A percentile compares a stretch with the other conserved stretches of the same genome.
phyloP scores from a whole-genome alignment of 2,888 invertebrate species.

The Ceramica pisi region DNA sequence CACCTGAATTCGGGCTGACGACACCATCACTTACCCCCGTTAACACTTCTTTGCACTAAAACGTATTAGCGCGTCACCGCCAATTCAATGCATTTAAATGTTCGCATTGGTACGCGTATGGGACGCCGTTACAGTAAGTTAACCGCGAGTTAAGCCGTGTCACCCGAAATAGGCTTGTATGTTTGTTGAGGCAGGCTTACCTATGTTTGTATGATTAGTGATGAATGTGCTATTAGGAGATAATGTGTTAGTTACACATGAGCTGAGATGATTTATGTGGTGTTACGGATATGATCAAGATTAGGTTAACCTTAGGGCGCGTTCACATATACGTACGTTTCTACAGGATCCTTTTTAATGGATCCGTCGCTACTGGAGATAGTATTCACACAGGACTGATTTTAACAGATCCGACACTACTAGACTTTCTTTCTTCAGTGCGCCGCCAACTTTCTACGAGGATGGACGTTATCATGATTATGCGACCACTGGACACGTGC shows the following conservation, averaged over 20 bases:
- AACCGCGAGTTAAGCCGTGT: conserved; percentile 53
- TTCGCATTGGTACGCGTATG: conserved; percentile 64
- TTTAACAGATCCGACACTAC: no score
- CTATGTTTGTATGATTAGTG: conserved; percentile 34
- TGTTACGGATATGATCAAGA: not conserved
- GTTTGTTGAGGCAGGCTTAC: conserved; percentile 29
- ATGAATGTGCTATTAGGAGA: conserved; percentile 9
- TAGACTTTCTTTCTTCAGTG: no score
- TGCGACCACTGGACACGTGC: no score
- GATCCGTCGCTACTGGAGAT: no score
- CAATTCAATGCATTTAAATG: conserved; percentile 75
- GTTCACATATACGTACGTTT: no score
- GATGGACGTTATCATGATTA: no score
- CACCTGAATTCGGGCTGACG: not conserved
- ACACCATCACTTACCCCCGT: conserved; percentile 13
- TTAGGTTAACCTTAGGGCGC: not conserved
- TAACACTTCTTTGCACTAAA: conserved; percentile 20
- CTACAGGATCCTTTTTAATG: no score
- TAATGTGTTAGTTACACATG: not conserved
- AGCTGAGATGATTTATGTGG: not conserved
- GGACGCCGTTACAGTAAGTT: conserved; percentile 47
- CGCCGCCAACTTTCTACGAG: no score
- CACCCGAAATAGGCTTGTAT: conserved; percentile 51
- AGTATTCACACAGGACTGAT: no score
- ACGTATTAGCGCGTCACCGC: conserved; percentile 36